Base-by-base conservation (phyloP, 2,113 vertebrate species). In the Capreolus pygargus region DNA sequence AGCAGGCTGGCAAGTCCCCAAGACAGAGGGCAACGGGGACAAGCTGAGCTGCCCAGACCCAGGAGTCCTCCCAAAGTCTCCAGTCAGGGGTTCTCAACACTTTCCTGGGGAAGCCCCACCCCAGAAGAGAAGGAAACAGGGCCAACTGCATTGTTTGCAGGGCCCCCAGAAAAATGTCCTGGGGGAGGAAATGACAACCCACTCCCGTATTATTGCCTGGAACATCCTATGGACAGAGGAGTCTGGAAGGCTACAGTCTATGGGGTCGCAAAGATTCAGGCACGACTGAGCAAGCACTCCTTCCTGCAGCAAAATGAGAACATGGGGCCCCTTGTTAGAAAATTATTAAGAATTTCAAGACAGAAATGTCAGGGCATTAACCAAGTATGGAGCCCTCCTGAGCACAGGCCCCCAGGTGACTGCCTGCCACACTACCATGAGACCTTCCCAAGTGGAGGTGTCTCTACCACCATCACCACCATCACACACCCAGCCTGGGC, bases 351-450 rank as follows among this genome's bases (percentile, higher is more conserved):
- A 8, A 39, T 84, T 78, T 64, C 39, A 14, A 23, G 23, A 8
- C 39, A 25, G 64, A 27, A 60, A 76, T 0, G 5, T 39, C 23
- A 60, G 55, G n/a, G 13, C 36, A 33, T 4, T 6, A 54, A 36
- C 23, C 19, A 27, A 11, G 76, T 6, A 4, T 2, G 1, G 45
- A 30, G 15, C 28, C 50, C 25, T 25, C n/a, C 39, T 14, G 4
- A 64, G 58, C 21, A 3, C 11, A 11, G 9, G 50, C 57, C 11
- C 85, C 47, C 57, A 0, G 1, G 3, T 1, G 52, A 39, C 39
- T 10, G 17, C 21, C 9, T 2, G 12, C 23, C 43, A 15, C 52
- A 8, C 0, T 1, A 36, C 76, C 43, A 5, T 7, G 5, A 25
- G 45, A 86, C 86, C 33, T 6, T n/a, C 58, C 6, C 9, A 10